Conservation (phyloP, 2,797 vertebrate species). For the Eulemur rubriventer region DNA sequence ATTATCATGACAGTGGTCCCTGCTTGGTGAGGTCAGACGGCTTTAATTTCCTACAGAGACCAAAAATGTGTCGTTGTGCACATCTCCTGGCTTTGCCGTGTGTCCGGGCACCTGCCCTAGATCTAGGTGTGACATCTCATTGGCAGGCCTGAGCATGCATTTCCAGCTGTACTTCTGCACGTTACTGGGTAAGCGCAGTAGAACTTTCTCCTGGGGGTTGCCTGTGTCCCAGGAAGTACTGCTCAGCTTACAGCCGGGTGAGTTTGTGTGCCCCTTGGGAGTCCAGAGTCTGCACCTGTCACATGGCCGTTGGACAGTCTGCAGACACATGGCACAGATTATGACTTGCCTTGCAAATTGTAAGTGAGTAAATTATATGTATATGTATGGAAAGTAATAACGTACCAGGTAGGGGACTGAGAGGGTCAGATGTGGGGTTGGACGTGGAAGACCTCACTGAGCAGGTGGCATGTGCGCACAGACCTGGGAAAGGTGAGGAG, state of each 20-base stretch:
- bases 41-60: background rate
- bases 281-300: background rate
- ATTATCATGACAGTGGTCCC: fast-evolving
- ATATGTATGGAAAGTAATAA: background rate
- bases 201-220: background rate
- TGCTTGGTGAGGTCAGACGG: background rate
- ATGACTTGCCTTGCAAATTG: background rate
- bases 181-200: background rate
- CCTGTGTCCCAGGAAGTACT: background rate
- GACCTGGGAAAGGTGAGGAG: background rate
- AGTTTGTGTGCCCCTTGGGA: background rate
- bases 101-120: background rate
- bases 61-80: fast-evolving
- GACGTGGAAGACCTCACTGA: background rate
- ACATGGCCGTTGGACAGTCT: fast-evolving
- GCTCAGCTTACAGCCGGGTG: background rate
- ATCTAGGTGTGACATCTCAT: background rate
- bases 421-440: fast-evolving
- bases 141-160: background rate
- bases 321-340: background rate
- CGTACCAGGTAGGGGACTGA: fast-evolving
- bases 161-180: background rate
- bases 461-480: background rate
- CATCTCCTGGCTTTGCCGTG: background rate
- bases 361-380: background rate